Base-by-base conservation (phyloP, 2,888 invertebrate species). In the Coecobrya sp. region DNA sequence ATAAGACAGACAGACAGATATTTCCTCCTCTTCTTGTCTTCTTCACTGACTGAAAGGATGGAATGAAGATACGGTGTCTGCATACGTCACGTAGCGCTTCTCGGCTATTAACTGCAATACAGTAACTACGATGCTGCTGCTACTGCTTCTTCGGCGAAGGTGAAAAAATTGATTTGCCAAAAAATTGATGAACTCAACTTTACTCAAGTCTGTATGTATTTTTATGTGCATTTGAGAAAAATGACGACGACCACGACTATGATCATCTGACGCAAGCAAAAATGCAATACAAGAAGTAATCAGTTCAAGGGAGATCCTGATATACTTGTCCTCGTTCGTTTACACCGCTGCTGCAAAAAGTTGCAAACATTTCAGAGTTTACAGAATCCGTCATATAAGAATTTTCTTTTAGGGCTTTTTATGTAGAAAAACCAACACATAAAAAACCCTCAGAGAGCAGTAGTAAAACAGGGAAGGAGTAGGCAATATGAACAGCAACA, bases 271-370 rank as follows among this genome's bases (percentile, higher is more conserved):
- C 52, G 81, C 59, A 81, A 45, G 45, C 85, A 68, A 49, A 65
- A 49, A 45, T 25, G 85, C 27, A 68, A 81, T 59, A 76, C 11
- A 49, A 81, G 11, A 79, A 30, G 55, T 36, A 81, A 81, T 81
- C 81, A 81, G 81, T 81, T 81, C 81, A 81, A 81, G 81, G 81
- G 81, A 81, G 81, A 81, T 81, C 81, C 81, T 81, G 81, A 81
- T 81, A 52, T 79, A 52, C 59, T 55, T 59, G 81, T 81, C 81
- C 81, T 81, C 81, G 81, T 59, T 52, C 19, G n/a, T 81, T 27
- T 81, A 81, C 76, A 5, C 36, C 11, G 16, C 55, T 70, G 27
- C 85, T 65, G 49, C 27, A 45, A 84, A 84, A 25, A 42, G 45
- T 22, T 19, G 59, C 62, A 62, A 25, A 19, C 65, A 45, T 25